Evolutionary conservation across 1,140 invertebrate genomes (phyloP).

Genomic region (Sinonovacula constricta): DNA sequence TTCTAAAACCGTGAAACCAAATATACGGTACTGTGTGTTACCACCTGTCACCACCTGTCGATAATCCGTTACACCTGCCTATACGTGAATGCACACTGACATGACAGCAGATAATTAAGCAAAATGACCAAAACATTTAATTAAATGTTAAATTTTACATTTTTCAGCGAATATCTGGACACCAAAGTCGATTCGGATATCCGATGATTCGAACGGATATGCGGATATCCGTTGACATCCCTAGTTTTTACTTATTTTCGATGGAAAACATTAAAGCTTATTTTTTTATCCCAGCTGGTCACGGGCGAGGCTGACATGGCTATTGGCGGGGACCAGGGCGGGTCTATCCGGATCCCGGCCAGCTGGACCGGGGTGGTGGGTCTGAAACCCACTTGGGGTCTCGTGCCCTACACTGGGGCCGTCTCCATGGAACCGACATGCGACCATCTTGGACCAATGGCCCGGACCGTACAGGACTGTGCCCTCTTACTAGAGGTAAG

Average conservation of each 20-base stretch:
- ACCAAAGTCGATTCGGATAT: too few relatives aligned
- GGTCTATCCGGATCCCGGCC: conserved; percentile 74
- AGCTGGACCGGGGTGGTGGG: conserved; percentile 73
- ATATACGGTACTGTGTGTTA: too few relatives aligned
- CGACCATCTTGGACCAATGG: conserved; percentile 73
- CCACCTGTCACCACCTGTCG: too few relatives aligned
- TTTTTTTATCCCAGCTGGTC: conserved; percentile 54
- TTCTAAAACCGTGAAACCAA: too few relatives aligned
- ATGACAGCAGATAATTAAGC: too few relatives aligned
- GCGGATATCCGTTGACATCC: too few relatives aligned
- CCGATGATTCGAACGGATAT: too few relatives aligned
- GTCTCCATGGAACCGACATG: conserved; percentile 59
- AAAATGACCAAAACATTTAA: too few relatives aligned
- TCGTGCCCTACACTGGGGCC: conserved; percentile 72
- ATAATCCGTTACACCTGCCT: too few relatives aligned
- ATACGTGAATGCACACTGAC: too few relatives aligned
- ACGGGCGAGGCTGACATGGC: conserved; percentile 68
- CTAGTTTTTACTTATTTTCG: neutral
- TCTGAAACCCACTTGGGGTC: conserved; percentile 75
- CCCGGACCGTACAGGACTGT: conserved; percentile 68
- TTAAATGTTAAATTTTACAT: too few relatives aligned
- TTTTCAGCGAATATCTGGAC: too few relatives aligned
- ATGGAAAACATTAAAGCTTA: neutral
- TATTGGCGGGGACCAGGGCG: conserved; percentile 71
- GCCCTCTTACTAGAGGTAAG: conserved; percentile 70